phyloP scores from a whole-genome alignment of 1,140 invertebrate species.

The Drosophila sturtevanti region DNA sequence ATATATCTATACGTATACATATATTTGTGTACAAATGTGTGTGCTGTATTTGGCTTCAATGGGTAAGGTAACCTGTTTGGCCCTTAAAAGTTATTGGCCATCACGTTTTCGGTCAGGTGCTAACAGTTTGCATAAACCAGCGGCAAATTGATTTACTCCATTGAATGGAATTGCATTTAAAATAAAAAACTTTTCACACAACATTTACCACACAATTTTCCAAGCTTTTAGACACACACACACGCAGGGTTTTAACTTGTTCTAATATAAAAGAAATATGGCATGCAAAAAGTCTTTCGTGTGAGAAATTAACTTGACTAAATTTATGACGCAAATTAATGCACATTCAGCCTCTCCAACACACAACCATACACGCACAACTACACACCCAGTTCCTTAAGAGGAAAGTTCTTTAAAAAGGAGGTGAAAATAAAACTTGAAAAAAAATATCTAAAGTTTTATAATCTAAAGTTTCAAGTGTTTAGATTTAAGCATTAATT shows the following conservation, averaged over 20 bases:
- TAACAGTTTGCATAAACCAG: conserved; percentile 4
- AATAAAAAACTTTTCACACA: background rate
- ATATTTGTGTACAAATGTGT: background rate
- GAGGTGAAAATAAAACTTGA: background rate
- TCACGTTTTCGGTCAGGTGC: conserved; percentile 34
- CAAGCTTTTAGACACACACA: conserved; percentile 38
- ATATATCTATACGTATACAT: background rate
- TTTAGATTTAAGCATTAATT: background rate
- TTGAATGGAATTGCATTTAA: background rate
- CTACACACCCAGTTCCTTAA: background rate
- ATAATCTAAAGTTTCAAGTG: background rate
- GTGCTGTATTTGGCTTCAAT: conserved; percentile 37
- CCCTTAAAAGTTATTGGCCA: conserved; percentile 15
- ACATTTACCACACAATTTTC: conserved; percentile 39
- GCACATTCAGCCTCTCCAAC: conserved; percentile 19
- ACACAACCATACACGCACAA: background rate
- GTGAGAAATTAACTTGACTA: conserved; percentile 40
- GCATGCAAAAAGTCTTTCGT: conserved; percentile 1
- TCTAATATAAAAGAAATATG: background rate
- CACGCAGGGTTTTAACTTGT: too few relatives aligned
- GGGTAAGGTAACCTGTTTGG: conserved; percentile 10
- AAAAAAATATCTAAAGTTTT: too few relatives aligned
- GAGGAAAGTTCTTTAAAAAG: background rate
- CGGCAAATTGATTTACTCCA: conserved; percentile 52
- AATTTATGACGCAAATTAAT: conserved; percentile 41